Base-by-base conservation (phyloP, 2,797 vertebrate species). In the Myotis daubentonii region DNA sequence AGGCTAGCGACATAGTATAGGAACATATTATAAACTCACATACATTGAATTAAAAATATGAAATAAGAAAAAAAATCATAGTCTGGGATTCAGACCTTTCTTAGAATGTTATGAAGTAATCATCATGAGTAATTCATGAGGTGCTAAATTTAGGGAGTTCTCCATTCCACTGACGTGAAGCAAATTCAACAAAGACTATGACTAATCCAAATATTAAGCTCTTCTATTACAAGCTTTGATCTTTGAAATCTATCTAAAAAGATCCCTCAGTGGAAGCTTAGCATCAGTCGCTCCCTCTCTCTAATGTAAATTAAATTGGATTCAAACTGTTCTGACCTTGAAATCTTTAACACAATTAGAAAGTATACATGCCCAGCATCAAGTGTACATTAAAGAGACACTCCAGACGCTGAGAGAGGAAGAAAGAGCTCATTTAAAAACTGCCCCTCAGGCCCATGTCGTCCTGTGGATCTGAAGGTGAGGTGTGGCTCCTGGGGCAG, bases 161-260 rank as follows among this genome's bases (percentile, higher is more conserved):
- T 95, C 44, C 60, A 87, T 96, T 97, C 92, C 94, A 97, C 75
- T 94, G 82, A 97, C 6, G 36, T 92, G 93, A 97, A 98, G 96
- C 97, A 98, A 98, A 97, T 97, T 97, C 96, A 96, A 91, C 96
- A 95, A 98, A 97, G 96, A 97, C 97, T 93, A 94, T 20, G 76
- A 95, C 95, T 98, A 98, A 98, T 98, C 97, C 96, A 98, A 98
- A 98, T 98, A 98, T 96, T 98, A 98, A 98, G 97, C 96, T 97
- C 97, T 97, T 94, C 95, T 97, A 76, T 96, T 97, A 97, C 38
- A 94, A 0, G 1, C 97, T 98, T 98, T 98, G 98, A 98, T 98
- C 97, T 98, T 97, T n/a, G 23, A 97, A 97, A 98, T 96, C 96
- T 96, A 96, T 95, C 97, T 98, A 94, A 97, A 97, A 93, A 74